Evolutionary conservation across 1,140 invertebrate genomes (phyloP).

Genomic region (Theocolax elegans): DNA sequence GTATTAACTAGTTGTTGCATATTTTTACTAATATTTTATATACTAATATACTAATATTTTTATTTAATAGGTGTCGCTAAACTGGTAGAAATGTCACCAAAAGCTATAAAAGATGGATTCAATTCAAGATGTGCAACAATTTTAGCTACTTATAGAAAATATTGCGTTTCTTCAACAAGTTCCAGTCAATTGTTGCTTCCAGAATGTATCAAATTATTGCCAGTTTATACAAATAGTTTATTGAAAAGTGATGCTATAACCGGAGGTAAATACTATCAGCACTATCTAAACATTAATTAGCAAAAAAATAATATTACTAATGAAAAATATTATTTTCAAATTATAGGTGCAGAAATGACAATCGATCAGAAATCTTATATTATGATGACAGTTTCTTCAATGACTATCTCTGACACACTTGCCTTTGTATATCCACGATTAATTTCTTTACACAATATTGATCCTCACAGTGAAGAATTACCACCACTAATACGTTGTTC

Average conservation of each 20-base stretch:
- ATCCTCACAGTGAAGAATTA: conserved; percentile 67
- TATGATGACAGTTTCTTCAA: conserved; percentile 86
- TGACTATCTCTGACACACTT: conserved; percentile 84
- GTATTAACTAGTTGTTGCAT: too few relatives aligned
- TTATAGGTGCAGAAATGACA: conserved; percentile 79
- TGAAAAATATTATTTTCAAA: background rate
- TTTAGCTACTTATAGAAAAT: conserved; percentile 90
- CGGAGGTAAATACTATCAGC: conserved; percentile 79
- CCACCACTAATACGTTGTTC: conserved; percentile 83
- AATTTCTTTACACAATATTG: conserved; percentile 77
- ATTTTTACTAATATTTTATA: too few relatives aligned
- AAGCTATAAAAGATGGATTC: conserved; percentile 79
- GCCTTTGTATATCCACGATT: conserved; percentile 91
- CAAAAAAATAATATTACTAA: too few relatives aligned
- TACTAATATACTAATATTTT: too few relatives aligned
- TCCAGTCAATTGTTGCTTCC: conserved; percentile 96
- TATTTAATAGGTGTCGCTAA: conserved; percentile 73
- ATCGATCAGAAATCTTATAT: conserved; percentile 91
- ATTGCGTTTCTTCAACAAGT: conserved; percentile 90
- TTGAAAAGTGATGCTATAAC: conserved; percentile 91
- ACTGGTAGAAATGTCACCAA: conserved; percentile 80
- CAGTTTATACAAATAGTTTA: conserved; percentile 93
- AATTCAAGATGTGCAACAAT: conserved; percentile 87
- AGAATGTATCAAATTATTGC: conserved; percentile 96
- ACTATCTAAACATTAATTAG: too few relatives aligned